These are phyloP conservation scores for Rhagonycha fulva DNA, from an alignment of 2,888 invertebrate species.

Conservation along the genomic window DNA sequence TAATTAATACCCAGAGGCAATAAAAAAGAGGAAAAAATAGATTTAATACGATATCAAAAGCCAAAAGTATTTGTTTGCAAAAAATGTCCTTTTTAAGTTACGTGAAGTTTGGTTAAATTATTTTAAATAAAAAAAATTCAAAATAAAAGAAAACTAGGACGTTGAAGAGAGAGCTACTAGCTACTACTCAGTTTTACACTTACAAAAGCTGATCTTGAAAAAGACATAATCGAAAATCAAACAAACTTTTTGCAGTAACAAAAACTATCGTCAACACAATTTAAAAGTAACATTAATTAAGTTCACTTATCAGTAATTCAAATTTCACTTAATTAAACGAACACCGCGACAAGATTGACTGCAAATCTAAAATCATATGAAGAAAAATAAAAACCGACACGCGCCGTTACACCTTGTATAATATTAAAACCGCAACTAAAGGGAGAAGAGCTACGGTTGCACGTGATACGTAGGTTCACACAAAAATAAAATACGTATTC, in stretches of 20 bases:
- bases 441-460: neutral
- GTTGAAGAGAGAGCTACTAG: neutral
- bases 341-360: conserved; percentile 22
- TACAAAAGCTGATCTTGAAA: conserved; percentile 39
- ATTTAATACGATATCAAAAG: neutral
- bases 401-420: neutral
- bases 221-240: conserved; percentile 34
- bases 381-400: conserved; percentile 14
- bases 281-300: conserved; percentile 1
- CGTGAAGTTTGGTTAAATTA: neutral
- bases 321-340: conserved; percentile 10
- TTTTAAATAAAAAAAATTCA: neutral
- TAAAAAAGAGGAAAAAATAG: neutral
- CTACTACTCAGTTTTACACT: conserved; percentile 21
- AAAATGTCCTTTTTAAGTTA: neutral
- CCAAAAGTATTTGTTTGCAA: neutral
- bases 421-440: neutral
- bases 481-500: neutral
- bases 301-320: neutral
- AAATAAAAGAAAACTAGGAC: neutral
- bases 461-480: neutral
- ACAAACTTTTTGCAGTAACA: neutral
- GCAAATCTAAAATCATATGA: conserved; percentile 34
- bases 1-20: neutral
- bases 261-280: neutral